Conservation (phyloP, 2,888 invertebrate species). For the Nasonia oneida region DNA sequence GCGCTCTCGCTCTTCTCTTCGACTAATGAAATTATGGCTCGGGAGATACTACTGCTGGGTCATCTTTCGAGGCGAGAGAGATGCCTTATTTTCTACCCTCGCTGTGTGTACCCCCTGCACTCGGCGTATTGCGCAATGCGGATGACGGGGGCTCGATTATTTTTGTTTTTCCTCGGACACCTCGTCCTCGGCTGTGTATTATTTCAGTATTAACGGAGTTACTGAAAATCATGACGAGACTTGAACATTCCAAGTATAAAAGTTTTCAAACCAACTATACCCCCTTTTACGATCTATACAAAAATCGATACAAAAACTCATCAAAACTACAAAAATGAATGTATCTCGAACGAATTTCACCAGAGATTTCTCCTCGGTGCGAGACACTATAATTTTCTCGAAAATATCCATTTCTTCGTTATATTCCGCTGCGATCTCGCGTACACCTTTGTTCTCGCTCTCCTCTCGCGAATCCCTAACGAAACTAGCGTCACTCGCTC, state of each 20-base stretch:
- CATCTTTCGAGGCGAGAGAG: slow-evolving; percentile 68
- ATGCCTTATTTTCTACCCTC: slow-evolving; percentile 62
- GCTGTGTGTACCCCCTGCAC: not conserved
- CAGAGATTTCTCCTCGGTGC: no score
- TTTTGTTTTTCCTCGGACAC: slow-evolving; percentile 41
- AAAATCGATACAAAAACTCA: no score
- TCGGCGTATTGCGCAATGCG: slow-evolving; percentile 13
- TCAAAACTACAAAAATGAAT: no score
- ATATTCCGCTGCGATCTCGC: not conserved
- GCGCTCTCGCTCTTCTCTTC: slow-evolving; percentile 62
- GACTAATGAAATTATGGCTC: slow-evolving; percentile 81
- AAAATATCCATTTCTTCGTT: slow-evolving; percentile 50
- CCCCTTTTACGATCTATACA: no score
- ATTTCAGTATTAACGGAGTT: no score
- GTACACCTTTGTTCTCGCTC: not conserved
- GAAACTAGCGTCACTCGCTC: slow-evolving; percentile 3
- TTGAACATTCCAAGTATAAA: no score
- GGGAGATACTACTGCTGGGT: slow-evolving; percentile 66
- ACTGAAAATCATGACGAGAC: no score
- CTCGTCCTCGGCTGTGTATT: no score
- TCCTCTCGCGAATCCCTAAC: slow-evolving; percentile 25
- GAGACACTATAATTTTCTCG: not conserved
- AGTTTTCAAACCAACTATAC: no score
- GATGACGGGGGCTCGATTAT: slow-evolving; percentile 46
- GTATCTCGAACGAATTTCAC: no score